A percentile compares a stretch with the other conserved stretches of the same genome.
Evolutionary conservation across 2,797 vertebrate genomes (phyloP).

Genomic region (Jordanella pulchra): DNA sequence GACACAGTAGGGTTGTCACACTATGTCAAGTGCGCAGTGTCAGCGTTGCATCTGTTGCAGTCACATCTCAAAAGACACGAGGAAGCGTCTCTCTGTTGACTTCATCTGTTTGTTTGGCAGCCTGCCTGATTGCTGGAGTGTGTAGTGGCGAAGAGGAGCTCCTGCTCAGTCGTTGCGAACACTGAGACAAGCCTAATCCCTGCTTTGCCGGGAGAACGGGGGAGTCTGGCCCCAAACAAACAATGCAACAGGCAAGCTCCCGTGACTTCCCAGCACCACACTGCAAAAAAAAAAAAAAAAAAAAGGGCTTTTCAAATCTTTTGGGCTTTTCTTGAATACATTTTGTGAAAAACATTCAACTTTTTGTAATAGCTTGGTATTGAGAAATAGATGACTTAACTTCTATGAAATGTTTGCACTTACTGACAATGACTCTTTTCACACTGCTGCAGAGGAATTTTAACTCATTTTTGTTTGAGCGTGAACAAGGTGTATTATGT

Average conservation of each 20-base stretch:
- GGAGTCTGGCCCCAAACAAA: constrained; percentile 53
- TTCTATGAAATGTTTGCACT: neutral
- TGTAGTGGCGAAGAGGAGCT: constrained; percentile 58
- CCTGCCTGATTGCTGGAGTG: constrained; percentile 79
- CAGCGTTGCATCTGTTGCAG: constrained; percentile 79
- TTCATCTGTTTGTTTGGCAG: constrained; percentile 83
- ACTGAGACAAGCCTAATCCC: constrained; percentile 62
- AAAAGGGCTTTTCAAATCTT: constrained; percentile 30
- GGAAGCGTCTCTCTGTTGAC: constrained; percentile 80
- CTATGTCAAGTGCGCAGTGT: constrained; percentile 74
- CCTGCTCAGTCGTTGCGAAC: constrained; percentile 50
- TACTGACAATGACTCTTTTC: neutral
- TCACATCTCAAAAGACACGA: constrained; percentile 77
- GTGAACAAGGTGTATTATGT: neutral
- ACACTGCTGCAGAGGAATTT: neutral
- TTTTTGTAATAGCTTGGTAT: neutral
- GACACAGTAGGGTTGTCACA: constrained; percentile 75
- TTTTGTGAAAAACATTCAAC: constrained; percentile 13
- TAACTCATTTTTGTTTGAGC: neutral
- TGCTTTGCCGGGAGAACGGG: constrained; percentile 29
- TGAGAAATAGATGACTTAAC: neutral
- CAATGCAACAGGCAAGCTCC: constrained; percentile 31
- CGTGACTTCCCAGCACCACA: constrained; percentile 21
- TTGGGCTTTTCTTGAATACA: constrained; percentile 33
- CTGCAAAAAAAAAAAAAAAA: too few species aligned